Conservation (phyloP, 2,888 invertebrate genomes). For the Thalpophila matura region DNA sequence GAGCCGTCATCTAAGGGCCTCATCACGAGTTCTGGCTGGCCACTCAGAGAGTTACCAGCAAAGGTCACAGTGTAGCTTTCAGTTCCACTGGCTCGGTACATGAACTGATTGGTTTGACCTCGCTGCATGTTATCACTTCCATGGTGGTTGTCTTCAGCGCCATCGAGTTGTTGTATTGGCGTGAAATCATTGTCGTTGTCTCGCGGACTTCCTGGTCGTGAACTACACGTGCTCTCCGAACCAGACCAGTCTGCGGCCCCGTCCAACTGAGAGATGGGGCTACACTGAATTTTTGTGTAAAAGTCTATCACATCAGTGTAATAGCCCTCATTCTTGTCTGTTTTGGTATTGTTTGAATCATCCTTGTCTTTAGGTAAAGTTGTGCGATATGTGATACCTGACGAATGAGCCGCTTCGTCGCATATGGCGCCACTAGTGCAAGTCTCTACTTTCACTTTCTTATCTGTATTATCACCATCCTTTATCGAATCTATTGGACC, state of each 20-base stretch:
- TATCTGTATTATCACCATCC: constrained; percentile 76
- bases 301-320: constrained; percentile 89
- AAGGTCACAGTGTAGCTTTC: constrained; percentile 89
- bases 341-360: constrained; percentile 75
- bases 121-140: constrained; percentile 78
- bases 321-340: constrained; percentile 84
- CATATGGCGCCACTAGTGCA: constrained; percentile 72
- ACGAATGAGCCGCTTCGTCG: constrained; percentile 85
- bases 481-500: constrained; percentile 81
- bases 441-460: constrained; percentile 80
- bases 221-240: constrained; percentile 87
- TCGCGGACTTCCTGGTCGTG: constrained; percentile 84
- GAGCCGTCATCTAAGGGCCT: constrained; percentile 83
- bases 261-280: constrained; percentile 93
- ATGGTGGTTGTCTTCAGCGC: constrained; percentile 92
- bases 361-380: constrained; percentile 85
- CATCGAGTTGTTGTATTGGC: constrained; percentile 93
- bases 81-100: constrained; percentile 86
- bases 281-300: constrained; percentile 89
- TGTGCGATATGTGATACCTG: constrained; percentile 83
- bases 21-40: constrained; percentile 87
- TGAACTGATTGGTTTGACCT: constrained; percentile 83
- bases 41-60: constrained; percentile 87
- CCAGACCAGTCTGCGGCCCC: constrained; percentile 93
- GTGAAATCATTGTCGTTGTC: constrained; percentile 80